A percentile compares a stretch with the other conserved stretches of the same genome.
phyloP scores from a whole-genome alignment of 2,797 vertebrate genomes.

The Anas flavirostris region DNA sequence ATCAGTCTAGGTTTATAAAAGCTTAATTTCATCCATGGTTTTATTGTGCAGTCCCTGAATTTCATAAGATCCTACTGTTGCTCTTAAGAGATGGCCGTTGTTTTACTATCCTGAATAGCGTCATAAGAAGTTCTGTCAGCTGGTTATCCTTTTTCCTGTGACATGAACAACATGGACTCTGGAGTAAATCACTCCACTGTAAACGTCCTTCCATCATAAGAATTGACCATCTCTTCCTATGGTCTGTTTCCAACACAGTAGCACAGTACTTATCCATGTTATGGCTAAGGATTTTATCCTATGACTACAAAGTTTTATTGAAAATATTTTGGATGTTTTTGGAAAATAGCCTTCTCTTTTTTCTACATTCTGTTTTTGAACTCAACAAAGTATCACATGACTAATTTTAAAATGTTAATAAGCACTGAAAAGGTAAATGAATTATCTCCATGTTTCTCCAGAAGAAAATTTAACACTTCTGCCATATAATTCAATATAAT shows the following conservation, averaged over 20 bases:
- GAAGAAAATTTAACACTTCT: background rate
- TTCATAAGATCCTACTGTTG: background rate
- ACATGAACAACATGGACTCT: background rate
- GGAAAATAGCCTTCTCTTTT: background rate
- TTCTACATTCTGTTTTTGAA: background rate
- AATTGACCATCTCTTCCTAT: background rate
- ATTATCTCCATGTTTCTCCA: fast-evolving
- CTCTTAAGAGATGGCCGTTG: background rate
- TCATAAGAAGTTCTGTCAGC: background rate
- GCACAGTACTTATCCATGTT: background rate
- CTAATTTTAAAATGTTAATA: background rate
- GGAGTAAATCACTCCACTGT: background rate
- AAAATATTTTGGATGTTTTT: background rate
- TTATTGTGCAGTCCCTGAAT: background rate
- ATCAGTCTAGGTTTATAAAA: background rate
- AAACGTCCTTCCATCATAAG: background rate
- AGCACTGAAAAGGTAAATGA: background rate
- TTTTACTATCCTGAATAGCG: background rate
- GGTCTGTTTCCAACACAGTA: background rate
- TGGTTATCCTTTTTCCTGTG: background rate
- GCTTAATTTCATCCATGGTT: background rate
- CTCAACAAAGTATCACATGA: background rate
- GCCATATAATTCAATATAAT: background rate
- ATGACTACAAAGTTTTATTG: background rate
- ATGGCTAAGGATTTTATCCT: background rate